phyloP scores from a whole-genome alignment of 2,888 invertebrate species.

The Pristionchus japonicus region DNA sequence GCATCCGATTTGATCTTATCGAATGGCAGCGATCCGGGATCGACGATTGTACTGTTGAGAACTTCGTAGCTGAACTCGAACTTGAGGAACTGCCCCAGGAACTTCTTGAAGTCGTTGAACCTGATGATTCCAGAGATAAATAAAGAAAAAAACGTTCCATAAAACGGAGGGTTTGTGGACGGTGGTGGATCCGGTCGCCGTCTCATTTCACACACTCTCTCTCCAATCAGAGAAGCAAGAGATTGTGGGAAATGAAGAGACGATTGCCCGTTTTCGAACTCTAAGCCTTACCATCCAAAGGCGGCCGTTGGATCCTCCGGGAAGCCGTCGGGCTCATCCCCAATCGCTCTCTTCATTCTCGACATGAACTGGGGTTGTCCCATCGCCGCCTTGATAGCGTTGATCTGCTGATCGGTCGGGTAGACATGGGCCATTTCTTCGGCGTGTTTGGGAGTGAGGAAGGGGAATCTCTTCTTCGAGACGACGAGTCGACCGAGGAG shows the following conservation, averaged over 20 bases:
- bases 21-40: conserved; percentile 45
- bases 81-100: conserved; percentile 47
- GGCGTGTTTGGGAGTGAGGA: conserved; percentile 40
- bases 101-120: conserved; percentile 44
- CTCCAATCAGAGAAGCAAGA: background rate
- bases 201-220: no score
- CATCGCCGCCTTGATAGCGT: conserved; percentile 40
- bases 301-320: conserved; percentile 43
- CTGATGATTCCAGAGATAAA: background rate
- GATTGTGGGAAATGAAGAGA: no score
- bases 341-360: conserved; percentile 21
- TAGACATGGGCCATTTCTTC: conserved; percentile 46
- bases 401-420: conserved; percentile 44
- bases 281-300: conserved; percentile 5
- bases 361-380: conserved; percentile 20
- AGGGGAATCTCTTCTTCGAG: conserved; percentile 47
- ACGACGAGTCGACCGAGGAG: conserved; percentile 46
- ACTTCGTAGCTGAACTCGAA: conserved; percentile 49
- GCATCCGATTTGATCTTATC: conserved; percentile 46
- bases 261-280: no score
- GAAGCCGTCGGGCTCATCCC: conserved; percentile 36
- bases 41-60: conserved; percentile 43
- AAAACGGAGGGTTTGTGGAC: no score
- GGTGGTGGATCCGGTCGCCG: no score
- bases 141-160: no score